Evolutionary conservation across 2,888 invertebrate species (phyloP).

Genomic region (Hololepta plana): DNA sequence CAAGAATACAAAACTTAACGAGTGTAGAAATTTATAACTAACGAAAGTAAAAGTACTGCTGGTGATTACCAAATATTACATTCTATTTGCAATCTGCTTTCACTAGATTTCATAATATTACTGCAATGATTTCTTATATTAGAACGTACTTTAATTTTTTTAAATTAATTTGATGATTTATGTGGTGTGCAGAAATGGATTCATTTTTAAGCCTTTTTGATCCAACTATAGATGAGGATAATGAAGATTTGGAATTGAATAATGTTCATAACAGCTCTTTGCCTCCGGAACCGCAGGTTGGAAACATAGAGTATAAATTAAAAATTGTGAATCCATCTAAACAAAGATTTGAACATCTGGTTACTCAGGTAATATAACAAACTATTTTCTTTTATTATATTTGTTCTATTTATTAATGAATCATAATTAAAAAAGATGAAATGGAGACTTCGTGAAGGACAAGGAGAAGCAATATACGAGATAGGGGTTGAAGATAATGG

Average conservation of each 20-base stretch:
- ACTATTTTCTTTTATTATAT: neutral
- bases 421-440: slow-evolving; percentile 50
- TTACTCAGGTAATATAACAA: slow-evolving; percentile 60
- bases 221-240: slow-evolving; percentile 32
- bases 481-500: slow-evolving; percentile 90
- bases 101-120: too few relatives aligned
- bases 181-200: slow-evolving; percentile 63
- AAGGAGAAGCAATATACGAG: slow-evolving; percentile 95
- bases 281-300: slow-evolving; percentile 84
- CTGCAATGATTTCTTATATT: too few relatives aligned
- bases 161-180: too few relatives aligned
- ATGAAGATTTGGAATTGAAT: slow-evolving; percentile 29
- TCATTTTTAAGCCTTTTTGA: slow-evolving; percentile 70
- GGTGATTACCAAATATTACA: too few relatives aligned
- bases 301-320: slow-evolving; percentile 92
- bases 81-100: too few relatives aligned
- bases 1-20: too few relatives aligned
- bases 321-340: slow-evolving; percentile 85
- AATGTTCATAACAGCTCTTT: slow-evolving; percentile 33
- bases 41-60: too few relatives aligned
- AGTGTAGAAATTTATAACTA: too few relatives aligned
- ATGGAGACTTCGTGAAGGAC: slow-evolving; percentile 91
- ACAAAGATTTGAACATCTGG: slow-evolving; percentile 84
- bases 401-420: slow-evolving; percentile 3
- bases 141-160: too few relatives aligned